These are phyloP conservation scores for Ooceraea biroi DNA, from an alignment of 1,140 invertebrate species.

Conservation along the genomic window DNA sequence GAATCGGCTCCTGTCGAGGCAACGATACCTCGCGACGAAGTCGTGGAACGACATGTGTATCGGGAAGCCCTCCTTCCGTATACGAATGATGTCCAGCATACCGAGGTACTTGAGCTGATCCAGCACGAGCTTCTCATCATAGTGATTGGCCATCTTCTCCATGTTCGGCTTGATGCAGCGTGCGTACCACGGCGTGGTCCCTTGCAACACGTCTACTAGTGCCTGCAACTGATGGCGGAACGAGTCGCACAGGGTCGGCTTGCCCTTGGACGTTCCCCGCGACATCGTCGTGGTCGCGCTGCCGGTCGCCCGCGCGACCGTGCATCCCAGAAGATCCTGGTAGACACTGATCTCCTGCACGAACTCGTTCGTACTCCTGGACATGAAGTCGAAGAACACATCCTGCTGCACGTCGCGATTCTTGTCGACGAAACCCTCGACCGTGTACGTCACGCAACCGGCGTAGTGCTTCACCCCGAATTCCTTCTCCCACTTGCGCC, in stretches of 20 bases:
- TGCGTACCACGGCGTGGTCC: slow-evolving; percentile 98
- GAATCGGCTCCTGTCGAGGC: slow-evolving; percentile 86
- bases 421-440: slow-evolving; percentile 98
- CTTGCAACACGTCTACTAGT: slow-evolving; percentile 96
- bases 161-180: slow-evolving; percentile 98
- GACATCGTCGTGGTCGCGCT: slow-evolving; percentile 90
- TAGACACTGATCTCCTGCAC: slow-evolving; percentile 95
- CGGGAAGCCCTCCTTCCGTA: slow-evolving; percentile 96
- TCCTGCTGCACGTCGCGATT: slow-evolving; percentile 98
- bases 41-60: slow-evolving; percentile 93
- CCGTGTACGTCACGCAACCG: slow-evolving; percentile 96
- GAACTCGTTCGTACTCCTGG: slow-evolving; percentile 94
- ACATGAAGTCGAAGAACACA: slow-evolving; percentile 97
- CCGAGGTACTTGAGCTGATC: slow-evolving; percentile 97
- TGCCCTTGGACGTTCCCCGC: slow-evolving; percentile 95
- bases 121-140: slow-evolving; percentile 93
- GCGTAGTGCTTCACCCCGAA: slow-evolving; percentile 98
- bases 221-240: slow-evolving; percentile 96
- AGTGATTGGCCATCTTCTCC: slow-evolving; percentile 94
- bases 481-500: slow-evolving; percentile 96
- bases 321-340: slow-evolving; percentile 88
- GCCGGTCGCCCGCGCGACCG: slow-evolving; percentile 79
- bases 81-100: slow-evolving; percentile 98
- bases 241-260: slow-evolving; percentile 97
- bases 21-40: slow-evolving; percentile 93